Evolutionary conservation across 2,797 vertebrate genomes (phyloP).

Genomic region (Odontamblyopus rebecca): DNA sequence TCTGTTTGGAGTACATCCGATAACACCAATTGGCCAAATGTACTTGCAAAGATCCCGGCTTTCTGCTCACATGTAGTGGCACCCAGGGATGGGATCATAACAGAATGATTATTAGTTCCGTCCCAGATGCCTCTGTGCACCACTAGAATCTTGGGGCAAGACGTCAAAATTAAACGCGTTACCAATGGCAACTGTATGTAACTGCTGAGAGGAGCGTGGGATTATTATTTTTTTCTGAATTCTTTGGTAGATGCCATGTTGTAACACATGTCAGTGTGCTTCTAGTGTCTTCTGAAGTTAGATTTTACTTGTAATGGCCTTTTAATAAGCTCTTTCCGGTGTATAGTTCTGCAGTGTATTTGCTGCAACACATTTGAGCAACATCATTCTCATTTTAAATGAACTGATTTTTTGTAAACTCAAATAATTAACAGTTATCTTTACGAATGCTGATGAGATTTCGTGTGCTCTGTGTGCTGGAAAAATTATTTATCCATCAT

Average conservation of each 20-base stretch:
- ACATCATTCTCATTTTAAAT: background rate
- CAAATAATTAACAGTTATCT: background rate
- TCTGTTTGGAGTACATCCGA: background rate
- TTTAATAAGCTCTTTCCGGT: conserved; percentile 19
- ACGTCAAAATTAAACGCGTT: conserved; percentile 52
- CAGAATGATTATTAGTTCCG: conserved; percentile 60
- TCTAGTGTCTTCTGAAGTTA: conserved; percentile 42
- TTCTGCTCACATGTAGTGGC: conserved; percentile 29
- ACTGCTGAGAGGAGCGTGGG: conserved; percentile 11
- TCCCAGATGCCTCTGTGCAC: conserved; percentile 35
- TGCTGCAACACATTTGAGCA: background rate
- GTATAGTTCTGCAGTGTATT: conserved; percentile 12
- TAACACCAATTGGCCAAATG: background rate
- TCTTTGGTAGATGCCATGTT: conserved; percentile 28
- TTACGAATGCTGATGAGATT: background rate
- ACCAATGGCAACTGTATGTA: conserved; percentile 61
- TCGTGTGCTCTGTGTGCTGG: background rate
- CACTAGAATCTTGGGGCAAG: conserved; percentile 45
- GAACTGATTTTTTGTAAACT: background rate
- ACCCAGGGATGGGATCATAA: conserved; percentile 55
- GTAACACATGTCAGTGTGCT: conserved; percentile 40
- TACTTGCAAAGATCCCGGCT: conserved; percentile 27
- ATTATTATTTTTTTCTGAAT: conserved; percentile 10
- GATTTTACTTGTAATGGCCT: conserved; percentile 26
- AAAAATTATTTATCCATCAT: background rate